These are phyloP conservation scores for Macropus fuliginosus DNA, from an alignment of 2,797 vertebrate species.

Conservation along the genomic window DNA sequence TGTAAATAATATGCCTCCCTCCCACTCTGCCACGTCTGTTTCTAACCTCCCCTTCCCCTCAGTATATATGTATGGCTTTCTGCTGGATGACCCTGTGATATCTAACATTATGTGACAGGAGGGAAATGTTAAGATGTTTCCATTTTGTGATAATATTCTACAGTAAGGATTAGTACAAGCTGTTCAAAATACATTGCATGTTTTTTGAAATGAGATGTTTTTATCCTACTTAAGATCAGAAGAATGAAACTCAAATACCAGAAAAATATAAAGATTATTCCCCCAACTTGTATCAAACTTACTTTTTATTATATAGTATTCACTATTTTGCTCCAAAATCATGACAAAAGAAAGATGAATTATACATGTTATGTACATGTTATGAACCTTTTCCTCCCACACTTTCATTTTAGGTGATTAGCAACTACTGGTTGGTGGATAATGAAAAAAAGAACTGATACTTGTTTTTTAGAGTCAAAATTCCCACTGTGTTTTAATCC, in stretches of 20 bases:
- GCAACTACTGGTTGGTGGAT: neutral
- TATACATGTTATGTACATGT: neutral
- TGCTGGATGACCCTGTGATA: neutral
- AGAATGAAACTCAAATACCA: neutral
- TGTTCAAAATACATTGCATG: neutral
- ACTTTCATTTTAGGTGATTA: neutral
- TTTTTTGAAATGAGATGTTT: neutral
- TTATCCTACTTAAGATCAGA: neutral
- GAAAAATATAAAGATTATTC: neutral
- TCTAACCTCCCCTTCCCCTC: neutral
- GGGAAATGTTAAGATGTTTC: neutral
- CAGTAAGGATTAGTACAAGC: neutral
- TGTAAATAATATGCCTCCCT: neutral
- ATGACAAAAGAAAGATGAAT: neutral
- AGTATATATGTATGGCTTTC: neutral
- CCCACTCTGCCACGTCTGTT: neutral
- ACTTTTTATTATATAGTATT: constrained; percentile 13
- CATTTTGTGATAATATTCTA: constrained; percentile 28
- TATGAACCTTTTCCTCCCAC: neutral
- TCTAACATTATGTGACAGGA: neutral
- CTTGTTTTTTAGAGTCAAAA: neutral
- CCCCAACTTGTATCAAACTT: constrained; percentile 4
- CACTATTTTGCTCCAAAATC: constrained; percentile 40
- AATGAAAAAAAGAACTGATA: neutral
- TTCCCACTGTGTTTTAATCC: neutral